phyloP scores from a whole-genome alignment of 2,113 vertebrate species.

The Aptenodytes patagonicus region DNA sequence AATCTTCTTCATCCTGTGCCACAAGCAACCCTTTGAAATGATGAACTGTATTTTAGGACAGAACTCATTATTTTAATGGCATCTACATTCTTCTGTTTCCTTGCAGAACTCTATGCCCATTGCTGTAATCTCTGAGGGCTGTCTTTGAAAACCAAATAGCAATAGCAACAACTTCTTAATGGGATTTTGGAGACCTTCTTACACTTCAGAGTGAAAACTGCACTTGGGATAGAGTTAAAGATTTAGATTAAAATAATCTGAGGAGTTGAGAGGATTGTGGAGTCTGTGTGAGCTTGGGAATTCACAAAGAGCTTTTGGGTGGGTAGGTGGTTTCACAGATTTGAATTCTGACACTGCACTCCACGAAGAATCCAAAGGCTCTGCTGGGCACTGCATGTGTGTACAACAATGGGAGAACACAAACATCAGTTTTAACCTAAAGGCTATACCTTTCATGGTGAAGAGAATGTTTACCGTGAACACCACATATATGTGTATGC shows the following conservation, averaged over 20 bases:
- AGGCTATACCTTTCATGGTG: not conserved
- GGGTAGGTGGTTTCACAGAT: not conserved
- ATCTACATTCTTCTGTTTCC: not conserved
- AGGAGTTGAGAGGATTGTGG: not conserved
- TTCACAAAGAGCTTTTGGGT: not conserved
- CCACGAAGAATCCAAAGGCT: not conserved
- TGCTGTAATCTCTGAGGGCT: not conserved
- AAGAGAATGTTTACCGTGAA: not conserved
- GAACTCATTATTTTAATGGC: not conserved
- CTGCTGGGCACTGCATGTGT: rapidly evolving
- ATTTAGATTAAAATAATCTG: not conserved
- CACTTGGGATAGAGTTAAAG: not conserved
- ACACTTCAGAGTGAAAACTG: not conserved
- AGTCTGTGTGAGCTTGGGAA: not conserved
- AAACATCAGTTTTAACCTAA: not conserved
- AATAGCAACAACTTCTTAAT: not conserved
- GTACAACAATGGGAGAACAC: not conserved
- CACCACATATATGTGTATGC: not conserved
- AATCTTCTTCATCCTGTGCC: constrained; percentile 18
- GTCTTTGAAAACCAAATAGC: not conserved
- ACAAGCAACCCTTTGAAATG: not conserved
- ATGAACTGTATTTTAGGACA: not conserved
- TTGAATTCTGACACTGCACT: not conserved
- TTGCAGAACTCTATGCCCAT: not conserved
- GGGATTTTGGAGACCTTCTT: not conserved